Conservation (phyloP, 2,888 invertebrate genomes). For the Rutpela maculata region DNA sequence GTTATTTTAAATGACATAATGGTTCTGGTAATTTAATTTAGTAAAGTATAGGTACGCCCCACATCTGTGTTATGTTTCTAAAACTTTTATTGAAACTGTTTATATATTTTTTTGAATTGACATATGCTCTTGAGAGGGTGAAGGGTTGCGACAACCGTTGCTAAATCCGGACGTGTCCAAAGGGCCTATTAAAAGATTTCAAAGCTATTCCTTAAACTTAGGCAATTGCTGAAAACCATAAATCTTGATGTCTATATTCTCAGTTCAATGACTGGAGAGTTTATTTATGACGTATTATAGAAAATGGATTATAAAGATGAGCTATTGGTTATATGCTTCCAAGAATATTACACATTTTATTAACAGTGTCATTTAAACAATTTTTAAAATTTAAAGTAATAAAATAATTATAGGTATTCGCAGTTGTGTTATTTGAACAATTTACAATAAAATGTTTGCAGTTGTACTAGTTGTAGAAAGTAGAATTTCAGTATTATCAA, state of each 20-base stretch:
- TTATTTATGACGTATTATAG: slow-evolving; percentile 23
- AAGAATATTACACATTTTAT: neutral
- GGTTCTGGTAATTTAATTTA: slow-evolving; percentile 34
- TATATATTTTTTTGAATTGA: slow-evolving; percentile 41
- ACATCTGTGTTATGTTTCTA: slow-evolving; percentile 32
- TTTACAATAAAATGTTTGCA: no score
- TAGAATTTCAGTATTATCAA: no score
- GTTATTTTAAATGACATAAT: slow-evolving; percentile 30
- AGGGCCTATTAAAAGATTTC: slow-evolving; percentile 39
- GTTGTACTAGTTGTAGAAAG: no score
- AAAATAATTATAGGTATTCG: no score
- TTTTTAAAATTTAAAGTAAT: no score
- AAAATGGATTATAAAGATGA: slow-evolving; percentile 19
- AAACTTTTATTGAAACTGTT: slow-evolving; percentile 41
- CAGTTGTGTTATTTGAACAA: no score
- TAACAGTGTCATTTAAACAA: no score
- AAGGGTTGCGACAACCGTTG: slow-evolving; percentile 43
- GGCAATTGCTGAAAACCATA: slow-evolving; percentile 29
- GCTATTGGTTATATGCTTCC: neutral
- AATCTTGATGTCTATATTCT: slow-evolving; percentile 37
- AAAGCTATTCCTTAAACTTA: slow-evolving; percentile 34
- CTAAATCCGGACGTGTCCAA: slow-evolving; percentile 41
- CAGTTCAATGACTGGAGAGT: slow-evolving; percentile 28
- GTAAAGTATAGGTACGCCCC: slow-evolving; percentile 36
- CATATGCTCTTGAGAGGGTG: slow-evolving; percentile 36